These are phyloP conservation scores for Paracentrotus lividus DNA, from an alignment of 53 echinoderm and acorn worm species.

Conservation along the genomic window DNA sequence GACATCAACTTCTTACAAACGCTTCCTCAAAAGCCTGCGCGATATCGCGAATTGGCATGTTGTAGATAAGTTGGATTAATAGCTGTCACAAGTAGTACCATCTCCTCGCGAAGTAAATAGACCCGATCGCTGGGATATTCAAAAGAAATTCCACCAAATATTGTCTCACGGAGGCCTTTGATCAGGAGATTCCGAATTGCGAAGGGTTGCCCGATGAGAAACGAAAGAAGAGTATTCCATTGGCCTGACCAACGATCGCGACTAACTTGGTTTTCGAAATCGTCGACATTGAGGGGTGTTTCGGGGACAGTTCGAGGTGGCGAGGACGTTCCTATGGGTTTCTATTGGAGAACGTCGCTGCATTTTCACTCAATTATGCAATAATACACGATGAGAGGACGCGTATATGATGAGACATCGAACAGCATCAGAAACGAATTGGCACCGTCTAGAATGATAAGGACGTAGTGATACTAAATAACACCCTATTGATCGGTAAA, in stretches of 20 bases:
- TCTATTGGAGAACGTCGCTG: slow-evolving; percentile 83
- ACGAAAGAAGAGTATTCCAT: slow-evolving; percentile 87
- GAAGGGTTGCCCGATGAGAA: slow-evolving; percentile 81
- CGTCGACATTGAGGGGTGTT: slow-evolving; percentile 82
- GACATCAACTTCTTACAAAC: slow-evolving; percentile 66
- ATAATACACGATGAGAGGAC: slow-evolving; percentile 82
- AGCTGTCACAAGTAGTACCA: slow-evolving; percentile 81
- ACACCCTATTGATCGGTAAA: slow-evolving; percentile 35
- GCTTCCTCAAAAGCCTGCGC: slow-evolving; percentile 79
- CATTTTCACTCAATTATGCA: slow-evolving; percentile 89
- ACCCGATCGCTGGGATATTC: neutral
- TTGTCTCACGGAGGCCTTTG: neutral
- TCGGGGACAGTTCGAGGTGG: slow-evolving; percentile 81
- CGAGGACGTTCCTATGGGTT: no score
- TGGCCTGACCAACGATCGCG: slow-evolving; percentile 86
- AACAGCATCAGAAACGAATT: slow-evolving; percentile 86
- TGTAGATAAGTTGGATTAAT: slow-evolving; percentile 93
- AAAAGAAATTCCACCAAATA: neutral
- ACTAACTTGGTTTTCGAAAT: slow-evolving; percentile 88
- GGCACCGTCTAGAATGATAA: slow-evolving; percentile 83
- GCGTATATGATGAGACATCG: slow-evolving; percentile 89
- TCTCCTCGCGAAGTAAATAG: slow-evolving; percentile 27
- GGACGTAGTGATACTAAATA: slow-evolving; percentile 51
- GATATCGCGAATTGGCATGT: slow-evolving; percentile 88
- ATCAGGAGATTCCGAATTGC: slow-evolving; percentile 75